Evolutionary conservation across 2,113 vertebrate genomes (phyloP).

Genomic region (Mus pahari): DNA sequence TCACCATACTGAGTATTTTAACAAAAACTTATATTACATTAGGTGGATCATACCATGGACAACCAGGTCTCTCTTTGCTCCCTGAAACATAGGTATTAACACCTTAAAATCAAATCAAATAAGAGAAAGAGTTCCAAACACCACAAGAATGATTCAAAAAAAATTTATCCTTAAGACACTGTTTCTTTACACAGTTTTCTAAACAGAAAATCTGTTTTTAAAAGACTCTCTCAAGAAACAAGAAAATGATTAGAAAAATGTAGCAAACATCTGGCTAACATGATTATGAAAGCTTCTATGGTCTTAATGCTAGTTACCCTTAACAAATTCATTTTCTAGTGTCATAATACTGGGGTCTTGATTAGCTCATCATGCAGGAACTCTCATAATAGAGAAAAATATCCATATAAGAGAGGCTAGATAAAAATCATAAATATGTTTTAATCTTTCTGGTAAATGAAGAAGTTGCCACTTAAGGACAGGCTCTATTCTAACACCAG

Average conservation of each 20-base stretch:
- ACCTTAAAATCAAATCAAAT: background rate
- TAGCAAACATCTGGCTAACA: background rate
- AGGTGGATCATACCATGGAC: background rate
- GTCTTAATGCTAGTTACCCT: background rate
- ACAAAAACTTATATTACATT: background rate
- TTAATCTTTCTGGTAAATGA: background rate
- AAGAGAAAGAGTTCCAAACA: background rate
- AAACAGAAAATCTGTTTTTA: background rate
- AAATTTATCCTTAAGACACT: background rate
- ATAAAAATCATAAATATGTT: background rate
- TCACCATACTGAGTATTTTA: background rate
- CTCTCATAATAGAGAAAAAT: background rate
- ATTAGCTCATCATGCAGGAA: background rate
- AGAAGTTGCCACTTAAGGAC: background rate
- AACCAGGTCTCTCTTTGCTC: background rate
- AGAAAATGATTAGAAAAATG: background rate
- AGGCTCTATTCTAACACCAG: rapidly evolving
- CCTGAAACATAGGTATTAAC: background rate
- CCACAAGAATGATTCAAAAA: background rate
- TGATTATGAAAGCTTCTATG: background rate
- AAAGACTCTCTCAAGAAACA: background rate
- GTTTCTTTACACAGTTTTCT: background rate
- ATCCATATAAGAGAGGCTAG: background rate
- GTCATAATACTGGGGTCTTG: background rate
- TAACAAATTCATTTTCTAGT: background rate